These are phyloP conservation scores for Augochlora pura DNA, from an alignment of 1,140 invertebrate genomes.

Conservation along the genomic window DNA sequence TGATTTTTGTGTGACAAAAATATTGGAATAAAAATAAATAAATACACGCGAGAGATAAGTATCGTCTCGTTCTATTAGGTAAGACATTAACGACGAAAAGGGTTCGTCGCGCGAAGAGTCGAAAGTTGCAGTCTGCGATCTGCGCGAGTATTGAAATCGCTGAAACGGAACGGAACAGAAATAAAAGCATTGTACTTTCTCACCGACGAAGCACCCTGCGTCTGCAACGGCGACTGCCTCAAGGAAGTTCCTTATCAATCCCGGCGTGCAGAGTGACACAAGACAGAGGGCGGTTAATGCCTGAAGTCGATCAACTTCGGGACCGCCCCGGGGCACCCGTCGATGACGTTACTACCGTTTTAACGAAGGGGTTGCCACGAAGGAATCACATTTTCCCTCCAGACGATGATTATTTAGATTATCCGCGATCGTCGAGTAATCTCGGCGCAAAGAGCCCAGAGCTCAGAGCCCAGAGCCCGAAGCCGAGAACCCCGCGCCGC, in stretches of 20 bases:
- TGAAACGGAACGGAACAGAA: too few species aligned
- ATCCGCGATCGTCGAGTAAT: constrained; percentile 58
- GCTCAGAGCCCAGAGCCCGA: too few species aligned
- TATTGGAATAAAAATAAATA: too few species aligned
- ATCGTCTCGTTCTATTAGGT: too few species aligned
- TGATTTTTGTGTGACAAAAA: too few species aligned
- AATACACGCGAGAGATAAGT: too few species aligned
- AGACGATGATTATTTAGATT: constrained; percentile 68
- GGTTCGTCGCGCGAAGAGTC: too few species aligned
- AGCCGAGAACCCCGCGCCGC: background rate
- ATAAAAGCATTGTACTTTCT: background rate
- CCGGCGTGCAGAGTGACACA: constrained; percentile 10
- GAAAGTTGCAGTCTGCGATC: too few species aligned
- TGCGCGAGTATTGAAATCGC: too few species aligned
- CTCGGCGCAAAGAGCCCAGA: constrained; percentile 45
- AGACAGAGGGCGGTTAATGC: constrained; percentile 30
- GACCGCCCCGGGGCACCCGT: constrained; percentile 42
- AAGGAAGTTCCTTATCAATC: constrained; percentile 31
- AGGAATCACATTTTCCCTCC: constrained; percentile 47
- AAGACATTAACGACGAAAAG: too few species aligned
- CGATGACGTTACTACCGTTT: constrained; percentile 68
- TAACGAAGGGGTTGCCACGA: constrained; percentile 65
- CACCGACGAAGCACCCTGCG: background rate
- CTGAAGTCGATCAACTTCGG: constrained; percentile 43
- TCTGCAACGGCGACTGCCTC: background rate